Evolutionary conservation across 2,797 vertebrate species (phyloP), one percentile per base, ranked within the genome.

Genomic region (Centropyge bicolor): DNA sequence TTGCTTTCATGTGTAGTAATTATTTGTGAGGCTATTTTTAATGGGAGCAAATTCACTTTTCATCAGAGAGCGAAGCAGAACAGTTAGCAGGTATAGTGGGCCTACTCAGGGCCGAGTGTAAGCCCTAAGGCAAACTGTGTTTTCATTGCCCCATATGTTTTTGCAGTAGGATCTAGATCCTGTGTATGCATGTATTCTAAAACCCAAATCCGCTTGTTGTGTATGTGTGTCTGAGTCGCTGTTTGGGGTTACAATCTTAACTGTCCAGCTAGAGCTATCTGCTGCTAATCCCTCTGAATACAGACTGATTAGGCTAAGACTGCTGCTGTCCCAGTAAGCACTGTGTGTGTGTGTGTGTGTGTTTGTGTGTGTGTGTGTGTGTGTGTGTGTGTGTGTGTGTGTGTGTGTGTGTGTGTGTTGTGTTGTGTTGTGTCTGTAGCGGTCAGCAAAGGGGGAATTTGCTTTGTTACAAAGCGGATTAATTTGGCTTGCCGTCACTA

Each of bases 391-490:
- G 69, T 49, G 45, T 51, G 55, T 74, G n/a, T n/a, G n/a, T n/a
- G n/a, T n/a, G n/a, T n/a, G n/a, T n/a, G n/a, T n/a, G n/a, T n/a
- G n/a, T n/a, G n/a, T n/a, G n/a, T n/a, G n/a, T n/a, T n/a, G n/a
- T n/a, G n/a, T n/a, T n/a, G n/a, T n/a, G n/a, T n/a, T n/a, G 82
- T 87, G 78, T 90, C 49, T 88, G 81, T 70, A 70, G 63, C 69
- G 83, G 93, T 94, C 93, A 94, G 94, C 93, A 95, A 88, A 91
- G 82, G 76, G 86, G 93, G 91, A 94, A 93, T 95, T 94, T 95
- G 91, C 91, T 94, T 93, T 94, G 89, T 94, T 93, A 93, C 91
- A 92, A 94, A 94, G 94, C 89, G 86, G 93, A 95, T 95, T 95
- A 94, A 90, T 94, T 94, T 92, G 87, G 86, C 87, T 88, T 89